phyloP scores from a whole-genome alignment of 2,797 vertebrate species.

The Oceanodroma leucorhoa region DNA sequence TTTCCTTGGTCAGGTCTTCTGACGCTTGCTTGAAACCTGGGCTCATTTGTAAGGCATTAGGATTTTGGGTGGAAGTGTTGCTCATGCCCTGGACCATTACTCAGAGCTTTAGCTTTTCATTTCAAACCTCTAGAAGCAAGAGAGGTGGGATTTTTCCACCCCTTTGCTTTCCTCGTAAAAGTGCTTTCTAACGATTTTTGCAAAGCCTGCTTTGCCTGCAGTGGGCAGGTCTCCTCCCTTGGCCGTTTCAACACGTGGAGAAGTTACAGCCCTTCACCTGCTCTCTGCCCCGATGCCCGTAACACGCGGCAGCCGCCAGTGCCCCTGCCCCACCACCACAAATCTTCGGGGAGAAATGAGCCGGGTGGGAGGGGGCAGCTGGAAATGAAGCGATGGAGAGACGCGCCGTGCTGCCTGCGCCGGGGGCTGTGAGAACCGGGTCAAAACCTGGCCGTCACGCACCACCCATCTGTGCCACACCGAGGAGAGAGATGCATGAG shows the following conservation, averaged over 20 bases:
- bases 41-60: constrained; percentile 7
- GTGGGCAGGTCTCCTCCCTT: not conserved
- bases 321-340: not conserved
- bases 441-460: not conserved
- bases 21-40: not conserved
- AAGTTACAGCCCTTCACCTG: constrained; percentile 1
- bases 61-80: not conserved
- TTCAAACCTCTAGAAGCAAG: not conserved
- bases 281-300: not conserved
- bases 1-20: not conserved
- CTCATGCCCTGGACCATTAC: not conserved
- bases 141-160: not conserved
- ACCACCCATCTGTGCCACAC: not conserved
- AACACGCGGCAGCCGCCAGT: not conserved
- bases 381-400: not conserved
- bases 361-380: not conserved
- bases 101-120: not conserved
- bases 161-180: not conserved
- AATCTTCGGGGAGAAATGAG: not conserved
- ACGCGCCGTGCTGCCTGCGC: rapidly evolving
- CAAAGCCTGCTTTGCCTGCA: not conserved
- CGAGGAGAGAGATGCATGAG: not conserved
- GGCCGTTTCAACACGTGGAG: not conserved
- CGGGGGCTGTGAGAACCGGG: not conserved
- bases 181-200: not conserved